These are phyloP conservation scores for Elgaria multicarinata DNA, from an alignment of 2,113 vertebrate species.

Conservation along the genomic window DNA sequence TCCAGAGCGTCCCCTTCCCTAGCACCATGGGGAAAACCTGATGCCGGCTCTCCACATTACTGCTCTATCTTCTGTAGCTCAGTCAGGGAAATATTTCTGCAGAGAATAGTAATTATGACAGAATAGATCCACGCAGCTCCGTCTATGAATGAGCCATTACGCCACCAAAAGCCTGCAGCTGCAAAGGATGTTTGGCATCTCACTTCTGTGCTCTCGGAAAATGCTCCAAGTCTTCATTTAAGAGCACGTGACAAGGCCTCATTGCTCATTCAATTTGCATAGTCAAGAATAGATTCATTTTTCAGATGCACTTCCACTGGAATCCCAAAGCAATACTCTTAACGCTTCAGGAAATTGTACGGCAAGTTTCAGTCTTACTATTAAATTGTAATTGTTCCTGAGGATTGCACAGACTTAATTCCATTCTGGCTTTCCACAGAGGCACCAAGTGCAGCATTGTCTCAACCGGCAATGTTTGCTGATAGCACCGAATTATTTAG, in stretches of 20 bases:
- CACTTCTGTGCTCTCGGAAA: not conserved
- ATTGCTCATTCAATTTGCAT: constrained; percentile 57
- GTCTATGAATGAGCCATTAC: constrained; percentile 40
- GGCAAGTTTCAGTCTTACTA: constrained; percentile 28
- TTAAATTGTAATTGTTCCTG: constrained; percentile 58
- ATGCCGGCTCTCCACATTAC: constrained; percentile 26
- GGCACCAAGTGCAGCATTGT: not conserved
- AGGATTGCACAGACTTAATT: constrained; percentile 42
- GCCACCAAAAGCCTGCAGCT: constrained; percentile 48
- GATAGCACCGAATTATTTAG: not conserved
- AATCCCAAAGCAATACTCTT: constrained; percentile 23
- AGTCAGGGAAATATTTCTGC: constrained; percentile 49
- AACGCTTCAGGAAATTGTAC: constrained; percentile 34
- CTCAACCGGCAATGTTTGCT: constrained; percentile 19
- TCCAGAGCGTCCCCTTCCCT: constrained; percentile 47
- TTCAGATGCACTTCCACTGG: constrained; percentile 44
- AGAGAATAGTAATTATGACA: constrained; percentile 44
- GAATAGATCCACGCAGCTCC: constrained; percentile 37
- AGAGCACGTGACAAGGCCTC: constrained; percentile 23
- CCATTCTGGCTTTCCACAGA: constrained; percentile 12
- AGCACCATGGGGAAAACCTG: constrained; percentile 61
- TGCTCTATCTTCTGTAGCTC: constrained; percentile 29
- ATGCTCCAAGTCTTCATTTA: constrained; percentile 61
- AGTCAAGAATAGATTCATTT: constrained; percentile 51
- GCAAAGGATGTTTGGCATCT: constrained; percentile 31